These are phyloP conservation scores for Zaprionus davidi DNA, from an alignment of 1,140 invertebrate genomes.

Conservation along the genomic window DNA sequence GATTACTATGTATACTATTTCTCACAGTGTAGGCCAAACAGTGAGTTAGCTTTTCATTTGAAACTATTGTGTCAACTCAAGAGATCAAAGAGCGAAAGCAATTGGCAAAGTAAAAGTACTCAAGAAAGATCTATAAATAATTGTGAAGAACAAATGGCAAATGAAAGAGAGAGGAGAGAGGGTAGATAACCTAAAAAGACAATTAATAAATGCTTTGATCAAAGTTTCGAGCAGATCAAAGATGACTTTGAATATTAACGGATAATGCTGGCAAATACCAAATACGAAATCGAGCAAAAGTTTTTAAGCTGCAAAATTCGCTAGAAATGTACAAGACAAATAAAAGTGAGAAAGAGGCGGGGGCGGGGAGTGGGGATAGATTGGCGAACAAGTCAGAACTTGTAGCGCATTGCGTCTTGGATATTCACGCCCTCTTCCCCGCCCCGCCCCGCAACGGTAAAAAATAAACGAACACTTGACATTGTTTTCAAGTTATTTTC, in stretches of 20 bases:
- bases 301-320: slow-evolving; percentile 4
- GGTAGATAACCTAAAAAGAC: no score
- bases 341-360: neutral
- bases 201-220: slow-evolving; percentile 5
- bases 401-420: slow-evolving; percentile 36
- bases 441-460: neutral
- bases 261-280: slow-evolving; percentile 1
- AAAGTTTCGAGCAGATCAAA: neutral
- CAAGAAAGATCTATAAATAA: no score
- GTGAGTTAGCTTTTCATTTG: no score
- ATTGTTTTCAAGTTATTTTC: slow-evolving; percentile 79
- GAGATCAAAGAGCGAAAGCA: no score
- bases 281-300: neutral
- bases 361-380: no score
- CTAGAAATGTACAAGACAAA: slow-evolving; percentile 9
- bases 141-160: no score
- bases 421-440: neutral
- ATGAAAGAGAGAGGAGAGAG: no score
- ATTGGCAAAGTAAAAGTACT: no score
- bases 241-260: neutral
- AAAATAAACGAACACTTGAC: slow-evolving; percentile 52
- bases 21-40: neutral
- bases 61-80: no score
- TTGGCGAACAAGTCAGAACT: slow-evolving; percentile 24
- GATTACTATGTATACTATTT: neutral